Base-by-base conservation (phyloP, 2,113 vertebrate species). In the Entelurus aequoreus region DNA sequence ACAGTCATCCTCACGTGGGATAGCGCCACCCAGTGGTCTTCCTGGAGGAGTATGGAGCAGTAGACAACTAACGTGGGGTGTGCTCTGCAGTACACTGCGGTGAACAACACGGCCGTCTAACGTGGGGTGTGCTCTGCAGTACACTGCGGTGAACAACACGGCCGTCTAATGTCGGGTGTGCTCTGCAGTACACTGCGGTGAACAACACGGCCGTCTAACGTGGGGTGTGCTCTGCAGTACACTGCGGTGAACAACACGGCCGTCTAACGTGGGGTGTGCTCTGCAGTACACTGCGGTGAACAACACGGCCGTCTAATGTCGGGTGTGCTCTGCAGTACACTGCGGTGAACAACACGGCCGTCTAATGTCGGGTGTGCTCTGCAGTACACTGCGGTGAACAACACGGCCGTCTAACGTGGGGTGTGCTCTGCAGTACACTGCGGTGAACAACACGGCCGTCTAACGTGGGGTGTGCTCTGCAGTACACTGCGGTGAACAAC, bases 401-500 rank as follows among this genome's bases (percentile, higher is more conserved):
- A 98, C 90, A 99, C 97, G 1, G 42, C 40, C 9, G 40, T 38
- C 38, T 42, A 11, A 50, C 13, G 48, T 4, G 3, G 10, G 10
- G 19, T 53, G n/a, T 19, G n/a, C 44, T 53, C 49, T 3, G 51
- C 75, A 99, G 97, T 99, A 97, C 63, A 91, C 93, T 4, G 89
- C 95, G 13, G 91, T 95, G 62, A 99, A 97, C 88, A 97, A 98
- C 90, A 99, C 97, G 1, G 42, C 40, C 9, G 40, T 38, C 38
- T 42, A 11, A 50, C 13, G 48, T 4, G 3, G 10, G 10, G 19
- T 53, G n/a, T 19, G n/a, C 44, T 53, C 49, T 3, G 51, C 75
- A 99, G 97, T 99, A 97, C 63, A 91, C 93, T 4, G 89, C 95
- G 13, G 91, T 95, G 62, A 99, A 97, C 88, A 97, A 98, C 90